Conservation (phyloP, 2,888 invertebrate species). For the Lithophane leautieri region DNA sequence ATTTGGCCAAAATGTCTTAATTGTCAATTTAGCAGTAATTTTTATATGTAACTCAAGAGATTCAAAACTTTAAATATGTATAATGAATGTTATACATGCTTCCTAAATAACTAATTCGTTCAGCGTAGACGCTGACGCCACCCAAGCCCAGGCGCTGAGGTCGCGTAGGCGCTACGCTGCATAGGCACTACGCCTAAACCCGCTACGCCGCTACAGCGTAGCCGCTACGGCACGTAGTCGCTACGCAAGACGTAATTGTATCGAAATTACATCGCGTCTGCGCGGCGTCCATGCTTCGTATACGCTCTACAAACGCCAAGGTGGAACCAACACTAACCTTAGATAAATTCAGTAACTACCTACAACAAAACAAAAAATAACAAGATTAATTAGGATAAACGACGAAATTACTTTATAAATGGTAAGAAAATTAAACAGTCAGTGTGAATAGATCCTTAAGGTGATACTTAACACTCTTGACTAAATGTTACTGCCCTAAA, state of each 20-base stretch:
- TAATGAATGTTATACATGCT: neutral
- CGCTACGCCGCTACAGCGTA: neutral
- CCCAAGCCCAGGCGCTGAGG: too few relatives aligned
- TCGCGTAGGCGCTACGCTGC: neutral
- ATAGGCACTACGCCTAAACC: neutral
- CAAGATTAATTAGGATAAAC: constrained; percentile 21
- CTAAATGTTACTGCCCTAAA: constrained; percentile 57
- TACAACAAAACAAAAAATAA: constrained; percentile 7
- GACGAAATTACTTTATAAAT: constrained; percentile 16
- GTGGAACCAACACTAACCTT: neutral
- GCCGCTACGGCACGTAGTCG: neutral
- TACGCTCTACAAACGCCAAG: neutral
- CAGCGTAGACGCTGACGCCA: neutral
- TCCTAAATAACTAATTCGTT: neutral
- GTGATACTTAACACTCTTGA: constrained; percentile 45
- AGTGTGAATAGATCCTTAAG: constrained; percentile 38
- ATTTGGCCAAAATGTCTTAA: constrained; percentile 1
- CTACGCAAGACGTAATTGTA: neutral
- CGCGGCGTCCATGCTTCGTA: neutral
- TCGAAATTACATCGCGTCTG: neutral
- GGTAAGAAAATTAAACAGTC: constrained; percentile 27
- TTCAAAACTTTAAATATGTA: neutral
- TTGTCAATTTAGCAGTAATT: constrained; percentile 2
- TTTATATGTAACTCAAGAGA: neutral
- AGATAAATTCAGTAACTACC: neutral